Evolutionary conservation across 1,140 invertebrate genomes (phyloP), one percentile per base, ranked within the genome.

Genomic region (Frieseomelitta varia): DNA sequence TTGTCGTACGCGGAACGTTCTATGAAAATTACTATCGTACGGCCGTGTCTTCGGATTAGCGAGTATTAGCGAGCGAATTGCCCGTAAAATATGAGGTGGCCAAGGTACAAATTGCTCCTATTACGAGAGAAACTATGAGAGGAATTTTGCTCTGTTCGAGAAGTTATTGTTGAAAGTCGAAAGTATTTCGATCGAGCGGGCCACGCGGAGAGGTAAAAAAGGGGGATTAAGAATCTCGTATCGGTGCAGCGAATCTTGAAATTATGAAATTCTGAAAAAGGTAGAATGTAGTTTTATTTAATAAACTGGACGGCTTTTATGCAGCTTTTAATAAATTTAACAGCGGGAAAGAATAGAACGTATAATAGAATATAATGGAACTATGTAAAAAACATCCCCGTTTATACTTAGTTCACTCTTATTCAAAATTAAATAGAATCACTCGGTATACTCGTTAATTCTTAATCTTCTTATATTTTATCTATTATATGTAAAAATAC

Each of bases 11-110:
- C 39, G 17, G 24, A 51, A 77, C 55, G 53, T 77, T 51, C 34
- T 24, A 58, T 47, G 74, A 58, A 58, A 82, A 82, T 77, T 77
- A 68, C 21, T 27, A 77, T 68, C 27, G 39, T 39, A 14, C 12
- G 19, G 19, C 1, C 34, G 39, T 19, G 11, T 47, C 17, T 55
- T 79, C 58, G 67, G 67, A 71, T 80, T 39, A 58, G 21, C 15
- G 51, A 12, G 30, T 30, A 71, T 21, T 14, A 24, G 21, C 4
- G 0, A 12, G n/a, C 0, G 15, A 51, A 72, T 47, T 34, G 12
- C 4, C 34, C 1, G 34, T 39, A 39, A 69, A 67, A 67, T 21
- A 39, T 34, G 34, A 68, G 1, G 8, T 14, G 11, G 0, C 2
- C n/a, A 14, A 47, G n/a, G 47, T 47, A 47, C 27, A 47, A 71